Conservation (phyloP, 2,113 vertebrate species). For the Rhabdornis inornatus region DNA sequence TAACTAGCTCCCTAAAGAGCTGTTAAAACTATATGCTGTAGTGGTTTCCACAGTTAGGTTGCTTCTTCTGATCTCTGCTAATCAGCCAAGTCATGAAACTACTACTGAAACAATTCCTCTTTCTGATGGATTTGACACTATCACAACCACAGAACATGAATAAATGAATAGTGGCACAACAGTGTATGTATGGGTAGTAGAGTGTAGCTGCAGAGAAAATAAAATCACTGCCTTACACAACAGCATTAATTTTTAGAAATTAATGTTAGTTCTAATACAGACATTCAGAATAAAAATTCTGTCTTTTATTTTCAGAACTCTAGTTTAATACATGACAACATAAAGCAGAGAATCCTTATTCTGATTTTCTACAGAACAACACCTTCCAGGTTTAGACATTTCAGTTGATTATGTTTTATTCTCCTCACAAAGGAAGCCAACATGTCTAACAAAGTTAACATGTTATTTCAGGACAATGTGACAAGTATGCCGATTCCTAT, state of each 20-base stretch:
- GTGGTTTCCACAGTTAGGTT: slow-evolving; percentile 65
- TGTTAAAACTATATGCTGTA: slow-evolving; percentile 69
- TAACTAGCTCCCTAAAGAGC: slow-evolving; percentile 75
- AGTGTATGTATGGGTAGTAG: background rate
- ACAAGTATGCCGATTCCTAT: background rate
- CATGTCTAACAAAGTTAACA: background rate
- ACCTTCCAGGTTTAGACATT: background rate
- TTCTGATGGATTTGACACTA: slow-evolving; percentile 71
- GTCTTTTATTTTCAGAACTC: background rate
- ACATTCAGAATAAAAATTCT: background rate
- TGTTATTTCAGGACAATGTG: background rate
- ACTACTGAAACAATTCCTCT: slow-evolving; percentile 69
- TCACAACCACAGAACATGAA: slow-evolving; percentile 61
- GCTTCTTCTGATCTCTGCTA: slow-evolving; percentile 71
- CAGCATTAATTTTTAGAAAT: slow-evolving; percentile 34
- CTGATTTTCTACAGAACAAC: background rate
- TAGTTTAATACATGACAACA: background rate
- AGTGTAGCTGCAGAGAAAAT: slow-evolving; percentile 28
- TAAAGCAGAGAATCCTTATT: background rate
- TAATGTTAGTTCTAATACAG: slow-evolving; percentile 24
- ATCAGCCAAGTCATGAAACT: slow-evolving; percentile 72
- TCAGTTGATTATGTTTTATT: background rate
- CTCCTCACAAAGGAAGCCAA: background rate
- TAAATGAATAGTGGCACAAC: slow-evolving; percentile 24
- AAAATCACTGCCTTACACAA: slow-evolving; percentile 27